These are phyloP conservation scores for Oreochromis mossambicus DNA, from an alignment of 2,797 vertebrate species.

Conservation along the genomic window DNA sequence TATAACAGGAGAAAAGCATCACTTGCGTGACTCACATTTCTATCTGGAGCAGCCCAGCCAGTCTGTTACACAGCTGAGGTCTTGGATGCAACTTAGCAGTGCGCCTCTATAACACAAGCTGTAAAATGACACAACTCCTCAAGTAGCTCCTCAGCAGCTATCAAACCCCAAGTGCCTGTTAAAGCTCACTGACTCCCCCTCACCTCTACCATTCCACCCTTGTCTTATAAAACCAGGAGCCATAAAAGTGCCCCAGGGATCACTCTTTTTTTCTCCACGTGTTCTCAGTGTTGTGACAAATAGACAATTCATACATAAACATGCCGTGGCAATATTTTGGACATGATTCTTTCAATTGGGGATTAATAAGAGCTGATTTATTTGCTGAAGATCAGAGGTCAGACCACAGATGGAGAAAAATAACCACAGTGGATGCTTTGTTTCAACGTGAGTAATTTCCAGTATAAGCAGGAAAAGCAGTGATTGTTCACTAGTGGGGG, in stretches of 20 bases:
- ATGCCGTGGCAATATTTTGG: constrained; percentile 16
- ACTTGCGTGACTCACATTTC: constrained; percentile 36
- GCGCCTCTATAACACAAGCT: constrained; percentile 36
- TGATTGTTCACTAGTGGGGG: neutral
- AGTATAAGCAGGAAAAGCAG: neutral
- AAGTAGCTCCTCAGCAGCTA: constrained; percentile 58
- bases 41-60: neutral
- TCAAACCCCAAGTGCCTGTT: constrained; percentile 57
- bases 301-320: constrained; percentile 19
- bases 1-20: constrained; percentile 53
- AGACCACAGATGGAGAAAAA: constrained; percentile 5
- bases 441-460: neutral
- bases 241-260: constrained; percentile 50
- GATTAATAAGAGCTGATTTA: constrained; percentile 3
- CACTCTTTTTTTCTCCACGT: constrained; percentile 20
- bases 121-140: constrained; percentile 62
- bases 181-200: constrained; percentile 43
- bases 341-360: neutral
- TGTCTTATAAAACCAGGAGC: constrained; percentile 52
- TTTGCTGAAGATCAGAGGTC: constrained; percentile 5
- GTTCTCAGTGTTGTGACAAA: constrained; percentile 19
- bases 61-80: constrained; percentile 9
- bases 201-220: constrained; percentile 31
- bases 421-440: neutral
- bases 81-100: constrained; percentile 8